Base-by-base conservation (phyloP, 1,140 invertebrate species). In the Druon quercuslanigerum region DNA sequence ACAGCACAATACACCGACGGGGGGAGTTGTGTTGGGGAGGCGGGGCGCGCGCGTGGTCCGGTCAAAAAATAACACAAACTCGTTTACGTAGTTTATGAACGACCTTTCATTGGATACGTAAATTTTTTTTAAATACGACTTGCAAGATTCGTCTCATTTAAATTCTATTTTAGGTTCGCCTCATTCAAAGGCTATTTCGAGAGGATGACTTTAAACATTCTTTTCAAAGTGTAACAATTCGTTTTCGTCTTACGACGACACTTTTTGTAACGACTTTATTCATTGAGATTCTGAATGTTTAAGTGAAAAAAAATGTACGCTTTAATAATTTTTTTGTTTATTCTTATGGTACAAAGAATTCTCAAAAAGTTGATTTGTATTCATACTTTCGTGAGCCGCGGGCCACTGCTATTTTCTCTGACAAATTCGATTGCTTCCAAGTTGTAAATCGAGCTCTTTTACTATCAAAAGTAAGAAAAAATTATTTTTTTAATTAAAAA, bases 381-480 rank as follows among this genome's bases (percentile, higher is more conserved):
- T 89, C 92, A 1, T 95, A 92, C 84, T 95, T 95, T 87, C 87
- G 88, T 9, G 91, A 94, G 76, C 92, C 94, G 2, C 95, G 94
- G 94, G 90, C 92, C 40, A 91, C 90, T 52, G 92, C 93, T 0
- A 77, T 94, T 17, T 94, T 93, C 82, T 92, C 93, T 74, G 93
- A 94, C 78, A 87, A 90, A 52, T 94, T 94, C 83, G 84, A 88
- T 9, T 80, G 90, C 16, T 82, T 94, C 6, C 60, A 92, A 25
- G 75, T 82, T 3, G 84, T 88, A 79, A 85, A 89, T 74, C 72
- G 81, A 9, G 75, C 74, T 1, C 74, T 25, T 8, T 71, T 86
- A 16, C 12, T 81, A 51, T 54, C 40, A 9, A 14, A 56, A 20
- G n/a, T 56, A 56, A 56, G n/a, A 7, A 56, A 17, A 7, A 56